phyloP scores from a whole-genome alignment of 2,113 vertebrate genomes.

The Equus przewalskii region DNA sequence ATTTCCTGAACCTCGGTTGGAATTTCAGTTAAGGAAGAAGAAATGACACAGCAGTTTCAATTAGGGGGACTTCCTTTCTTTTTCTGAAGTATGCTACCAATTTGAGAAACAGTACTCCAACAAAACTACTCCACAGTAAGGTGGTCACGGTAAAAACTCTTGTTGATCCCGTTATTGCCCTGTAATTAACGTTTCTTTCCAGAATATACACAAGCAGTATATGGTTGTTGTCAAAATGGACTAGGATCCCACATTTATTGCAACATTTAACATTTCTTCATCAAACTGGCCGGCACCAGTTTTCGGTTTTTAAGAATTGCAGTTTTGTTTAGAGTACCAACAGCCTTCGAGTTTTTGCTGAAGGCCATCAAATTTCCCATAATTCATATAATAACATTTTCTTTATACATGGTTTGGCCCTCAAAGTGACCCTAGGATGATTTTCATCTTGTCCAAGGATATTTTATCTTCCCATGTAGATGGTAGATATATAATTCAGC shows the following conservation, averaged over 20 bases:
- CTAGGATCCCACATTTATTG: slow-evolving; percentile 57
- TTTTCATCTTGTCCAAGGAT: slow-evolving; percentile 8
- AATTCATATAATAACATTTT: neutral
- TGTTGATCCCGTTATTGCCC: neutral
- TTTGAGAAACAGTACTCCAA: slow-evolving; percentile 67
- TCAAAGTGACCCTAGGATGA: neutral
- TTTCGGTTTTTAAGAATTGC: slow-evolving; percentile 23
- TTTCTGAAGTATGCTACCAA: slow-evolving; percentile 74
- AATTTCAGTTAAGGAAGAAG: slow-evolving; percentile 91
- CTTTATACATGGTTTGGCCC: neutral
- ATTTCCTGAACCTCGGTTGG: slow-evolving; percentile 89
- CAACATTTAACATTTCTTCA: slow-evolving; percentile 47
- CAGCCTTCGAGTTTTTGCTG: neutral
- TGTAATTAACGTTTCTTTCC: slow-evolving; percentile 53
- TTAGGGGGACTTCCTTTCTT: slow-evolving; percentile 80
- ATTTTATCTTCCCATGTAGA: slow-evolving; percentile 4
- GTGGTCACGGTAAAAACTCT: neutral
- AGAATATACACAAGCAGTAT: slow-evolving; percentile 42
- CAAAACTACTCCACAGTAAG: slow-evolving; percentile 19
- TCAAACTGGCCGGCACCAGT: neutral
- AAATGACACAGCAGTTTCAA: slow-evolving; percentile 92
- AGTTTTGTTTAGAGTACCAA: neutral
- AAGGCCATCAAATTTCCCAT: neutral
- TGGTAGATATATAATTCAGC: neutral
- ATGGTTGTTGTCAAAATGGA: slow-evolving; percentile 46